These are phyloP conservation scores for Parnassius mnemosyne DNA, from an alignment of 2,888 invertebrate species.

Conservation along the genomic window DNA sequence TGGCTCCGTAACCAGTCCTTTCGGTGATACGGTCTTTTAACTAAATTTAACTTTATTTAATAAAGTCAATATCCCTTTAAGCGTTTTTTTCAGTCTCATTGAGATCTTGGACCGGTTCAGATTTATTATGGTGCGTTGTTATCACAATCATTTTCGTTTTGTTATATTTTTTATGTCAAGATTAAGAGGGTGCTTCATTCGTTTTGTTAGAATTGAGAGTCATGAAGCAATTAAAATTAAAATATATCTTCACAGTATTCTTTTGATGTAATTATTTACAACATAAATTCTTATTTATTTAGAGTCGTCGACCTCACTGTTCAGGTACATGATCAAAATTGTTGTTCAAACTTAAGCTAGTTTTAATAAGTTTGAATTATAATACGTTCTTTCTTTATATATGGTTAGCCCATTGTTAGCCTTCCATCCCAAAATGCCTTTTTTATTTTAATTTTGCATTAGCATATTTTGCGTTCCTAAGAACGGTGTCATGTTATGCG, in stretches of 20 bases:
- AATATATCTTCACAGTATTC: too few species aligned
- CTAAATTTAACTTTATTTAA: slow-evolving; percentile 19
- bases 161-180: slow-evolving; percentile 4
- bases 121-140: slow-evolving; percentile 14
- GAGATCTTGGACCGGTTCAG: slow-evolving; percentile 17
- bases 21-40: slow-evolving; percentile 20
- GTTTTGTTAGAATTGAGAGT: slow-evolving; percentile 1
- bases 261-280: too few species aligned
- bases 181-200: slow-evolving; percentile 1
- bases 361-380: too few species aligned
- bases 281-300: too few species aligned
- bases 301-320: too few species aligned
- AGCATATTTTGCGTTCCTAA: slow-evolving; percentile 3
- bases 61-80: slow-evolving; percentile 25
- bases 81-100: slow-evolving; percentile 19
- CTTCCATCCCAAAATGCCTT: too few species aligned
- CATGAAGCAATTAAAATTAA: neutral
- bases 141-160: slow-evolving; percentile 8
- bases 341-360: neutral
- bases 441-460: too few species aligned
- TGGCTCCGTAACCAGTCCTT: too few species aligned
- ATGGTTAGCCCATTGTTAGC: too few species aligned
- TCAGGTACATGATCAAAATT: neutral
- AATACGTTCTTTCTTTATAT: too few species aligned
- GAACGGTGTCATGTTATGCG: slow-evolving; percentile 18